Evolutionary conservation across 2,888 invertebrate species (phyloP).

Genomic region (Nyleta sp.): DNA sequence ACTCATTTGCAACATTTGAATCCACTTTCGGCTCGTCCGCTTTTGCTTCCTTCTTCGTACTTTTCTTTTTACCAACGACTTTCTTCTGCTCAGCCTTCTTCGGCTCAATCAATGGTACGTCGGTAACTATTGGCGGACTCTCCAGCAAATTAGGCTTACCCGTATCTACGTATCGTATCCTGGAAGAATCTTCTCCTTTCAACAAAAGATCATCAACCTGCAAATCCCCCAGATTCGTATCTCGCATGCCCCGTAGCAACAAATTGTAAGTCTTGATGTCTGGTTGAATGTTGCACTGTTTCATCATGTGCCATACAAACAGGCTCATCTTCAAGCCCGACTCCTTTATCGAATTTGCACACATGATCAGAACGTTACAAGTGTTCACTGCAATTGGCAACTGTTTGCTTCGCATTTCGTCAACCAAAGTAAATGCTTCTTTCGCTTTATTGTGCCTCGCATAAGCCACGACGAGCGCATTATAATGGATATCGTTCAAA

Average conservation of each 20-base stretch:
- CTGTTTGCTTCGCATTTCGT: constrained; percentile 90
- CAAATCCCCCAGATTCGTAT: constrained; percentile 83
- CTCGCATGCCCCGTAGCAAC: constrained; percentile 90
- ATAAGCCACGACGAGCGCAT: constrained; percentile 96
- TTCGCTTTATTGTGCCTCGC: constrained; percentile 91
- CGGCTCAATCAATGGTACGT: background rate
- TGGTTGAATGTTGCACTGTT: constrained; percentile 86
- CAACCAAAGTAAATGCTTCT: constrained; percentile 91
- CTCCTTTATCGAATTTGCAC: constrained; percentile 90
- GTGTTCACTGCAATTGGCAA: constrained; percentile 87
- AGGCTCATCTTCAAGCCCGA: constrained; percentile 92
- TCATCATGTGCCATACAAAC: constrained; percentile 93
- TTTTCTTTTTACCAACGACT: too few relatives aligned
- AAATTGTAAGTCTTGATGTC: constrained; percentile 91
- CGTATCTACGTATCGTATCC: constrained; percentile 63
- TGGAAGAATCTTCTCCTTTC: background rate
- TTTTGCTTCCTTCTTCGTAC: too few relatives aligned
- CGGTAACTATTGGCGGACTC: background rate
- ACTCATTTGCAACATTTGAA: too few relatives aligned
- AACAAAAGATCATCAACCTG: constrained; percentile 25
- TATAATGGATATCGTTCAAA: constrained; percentile 90
- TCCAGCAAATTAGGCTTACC: constrained; percentile 87
- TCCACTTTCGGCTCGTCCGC: too few relatives aligned
- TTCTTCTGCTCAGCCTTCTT: constrained; percentile 22
- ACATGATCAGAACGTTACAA: constrained; percentile 91